A percentile compares a stretch with the other conserved stretches of the same genome.
phyloP scores from a whole-genome alignment of 2,113 vertebrate genomes.

The Sceloporus tristichus region DNA sequence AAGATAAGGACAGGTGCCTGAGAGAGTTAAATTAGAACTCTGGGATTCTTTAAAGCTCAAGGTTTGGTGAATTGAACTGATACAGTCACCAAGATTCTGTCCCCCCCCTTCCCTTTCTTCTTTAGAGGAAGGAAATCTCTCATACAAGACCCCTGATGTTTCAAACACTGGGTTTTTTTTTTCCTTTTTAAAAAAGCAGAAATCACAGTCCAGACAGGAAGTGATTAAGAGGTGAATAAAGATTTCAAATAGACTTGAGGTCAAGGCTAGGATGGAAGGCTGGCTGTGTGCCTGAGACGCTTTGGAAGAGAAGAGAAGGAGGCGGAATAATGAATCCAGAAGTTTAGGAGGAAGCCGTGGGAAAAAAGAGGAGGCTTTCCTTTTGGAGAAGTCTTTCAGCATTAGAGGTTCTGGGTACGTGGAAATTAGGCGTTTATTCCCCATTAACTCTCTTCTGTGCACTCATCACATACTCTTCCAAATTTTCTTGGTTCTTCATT shows the following conservation, averaged over 20 bases:
- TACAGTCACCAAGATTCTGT: not conserved
- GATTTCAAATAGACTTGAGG: slow-evolving; percentile 18
- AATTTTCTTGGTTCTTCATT: slow-evolving; percentile 18
- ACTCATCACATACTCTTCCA: not conserved
- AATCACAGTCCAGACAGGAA: slow-evolving; percentile 31
- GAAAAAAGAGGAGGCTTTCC: not conserved
- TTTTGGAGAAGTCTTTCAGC: not conserved
- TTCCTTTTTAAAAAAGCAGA: not conserved
- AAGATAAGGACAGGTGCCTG: not conserved
- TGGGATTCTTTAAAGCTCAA: not conserved
- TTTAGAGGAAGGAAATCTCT: slow-evolving; percentile 29
- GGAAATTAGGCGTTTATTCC: not conserved
- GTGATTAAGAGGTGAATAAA: slow-evolving; percentile 25
- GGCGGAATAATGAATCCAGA: slow-evolving; percentile 8
- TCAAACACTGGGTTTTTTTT: not conserved
- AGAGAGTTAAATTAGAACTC: not conserved
- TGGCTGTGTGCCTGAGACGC: not conserved
- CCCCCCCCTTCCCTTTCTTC: too few relatives aligned
- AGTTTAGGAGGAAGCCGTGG: not conserved
- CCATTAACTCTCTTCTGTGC: not conserved
- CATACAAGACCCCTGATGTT: slow-evolving; percentile 14
- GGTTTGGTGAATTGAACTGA: not conserved
- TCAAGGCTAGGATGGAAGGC: slow-evolving; percentile 24
- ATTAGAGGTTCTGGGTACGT: not conserved
- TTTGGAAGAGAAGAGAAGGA: not conserved